These are phyloP conservation scores for Lordiphosa collinella DNA, from an alignment of 1,140 invertebrate genomes.

Conservation along the genomic window DNA sequence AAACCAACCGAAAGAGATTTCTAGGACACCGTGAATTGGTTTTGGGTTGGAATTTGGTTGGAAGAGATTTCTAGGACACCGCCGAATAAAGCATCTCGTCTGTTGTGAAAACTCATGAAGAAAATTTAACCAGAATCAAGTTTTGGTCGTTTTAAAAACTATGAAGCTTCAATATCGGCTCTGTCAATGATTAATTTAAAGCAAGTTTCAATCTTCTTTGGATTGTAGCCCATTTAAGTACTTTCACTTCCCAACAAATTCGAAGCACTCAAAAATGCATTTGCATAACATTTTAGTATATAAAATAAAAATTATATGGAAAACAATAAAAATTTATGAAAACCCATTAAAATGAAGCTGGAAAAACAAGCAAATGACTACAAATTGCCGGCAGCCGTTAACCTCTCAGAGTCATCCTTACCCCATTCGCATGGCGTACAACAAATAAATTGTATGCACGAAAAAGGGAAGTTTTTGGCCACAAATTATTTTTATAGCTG, in stretches of 20 bases:
- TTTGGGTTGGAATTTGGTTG: too few species aligned
- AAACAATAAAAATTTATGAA: conserved; percentile 75
- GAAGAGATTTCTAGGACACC: too few species aligned
- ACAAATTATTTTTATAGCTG: conserved; percentile 79
- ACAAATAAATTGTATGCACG: conserved; percentile 10
- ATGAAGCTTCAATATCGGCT: too few species aligned
- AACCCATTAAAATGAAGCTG: conserved; percentile 64
- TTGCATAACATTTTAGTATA: conserved; percentile 47
- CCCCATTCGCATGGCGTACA: conserved; percentile 33
- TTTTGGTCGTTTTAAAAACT: too few species aligned
- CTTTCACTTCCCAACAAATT: conserved; percentile 36
- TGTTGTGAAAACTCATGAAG: too few species aligned
- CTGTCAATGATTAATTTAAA: too few species aligned
- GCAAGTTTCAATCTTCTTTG: too few species aligned
- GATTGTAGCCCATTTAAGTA: conserved; percentile 13
- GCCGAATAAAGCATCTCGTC: too few species aligned
- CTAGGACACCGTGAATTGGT: too few species aligned
- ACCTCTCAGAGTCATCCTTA: conserved; percentile 26
- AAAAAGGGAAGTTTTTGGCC: conserved; percentile 42
- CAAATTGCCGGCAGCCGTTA: conserved; percentile 64
- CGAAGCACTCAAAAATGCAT: conserved; percentile 34
- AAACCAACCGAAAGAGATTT: too few species aligned
- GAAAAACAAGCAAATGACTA: conserved; percentile 69
- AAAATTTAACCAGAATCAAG: too few species aligned
- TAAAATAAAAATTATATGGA: conserved; percentile 62